These are phyloP conservation scores for Siderastrea siderea DNA, from an alignment of 92 coral and sea anemone genomes.

Conservation along the genomic window DNA sequence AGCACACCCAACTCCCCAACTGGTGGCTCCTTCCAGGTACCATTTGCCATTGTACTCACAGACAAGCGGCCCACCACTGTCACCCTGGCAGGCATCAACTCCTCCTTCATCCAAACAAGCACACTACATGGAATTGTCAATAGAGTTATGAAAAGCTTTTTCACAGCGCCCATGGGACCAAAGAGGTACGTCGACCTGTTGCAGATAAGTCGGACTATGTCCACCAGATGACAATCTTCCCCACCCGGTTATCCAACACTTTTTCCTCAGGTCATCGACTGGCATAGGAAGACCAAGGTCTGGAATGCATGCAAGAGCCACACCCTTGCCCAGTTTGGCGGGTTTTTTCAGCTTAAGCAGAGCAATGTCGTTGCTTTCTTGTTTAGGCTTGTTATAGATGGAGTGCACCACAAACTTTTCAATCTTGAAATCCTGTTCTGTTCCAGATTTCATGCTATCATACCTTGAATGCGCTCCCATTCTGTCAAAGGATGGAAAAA, in stretches of 20 bases:
- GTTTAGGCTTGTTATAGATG: constrained; percentile 36
- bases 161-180: constrained; percentile 48
- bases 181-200: constrained; percentile 62
- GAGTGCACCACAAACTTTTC: constrained; percentile 46
- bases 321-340: constrained; percentile 49
- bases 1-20: constrained; percentile 59
- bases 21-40: constrained; percentile 43
- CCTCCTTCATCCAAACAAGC: constrained; percentile 69
- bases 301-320: constrained; percentile 47
- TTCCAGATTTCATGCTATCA: not conserved
- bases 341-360: constrained; percentile 59
- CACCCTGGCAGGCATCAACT: constrained; percentile 71
- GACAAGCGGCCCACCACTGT: constrained; percentile 72
- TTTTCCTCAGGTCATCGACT: constrained; percentile 43
- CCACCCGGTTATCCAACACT: constrained; percentile 74
- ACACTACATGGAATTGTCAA: constrained; percentile 65
- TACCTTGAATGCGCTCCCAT: constrained; percentile 9
- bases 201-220: constrained; percentile 33
- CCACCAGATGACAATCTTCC: constrained; percentile 67
- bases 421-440: constrained; percentile 48
- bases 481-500: not conserved
- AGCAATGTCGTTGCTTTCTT: constrained; percentile 61
- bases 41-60: constrained; percentile 70
- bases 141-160: constrained; percentile 43
- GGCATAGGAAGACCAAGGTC: constrained; percentile 32